A percentile compares a stretch with the other conserved stretches of the same genome.
Conservation (phyloP, 2,113 vertebrate species). For the Psittacus erithacus region DNA sequence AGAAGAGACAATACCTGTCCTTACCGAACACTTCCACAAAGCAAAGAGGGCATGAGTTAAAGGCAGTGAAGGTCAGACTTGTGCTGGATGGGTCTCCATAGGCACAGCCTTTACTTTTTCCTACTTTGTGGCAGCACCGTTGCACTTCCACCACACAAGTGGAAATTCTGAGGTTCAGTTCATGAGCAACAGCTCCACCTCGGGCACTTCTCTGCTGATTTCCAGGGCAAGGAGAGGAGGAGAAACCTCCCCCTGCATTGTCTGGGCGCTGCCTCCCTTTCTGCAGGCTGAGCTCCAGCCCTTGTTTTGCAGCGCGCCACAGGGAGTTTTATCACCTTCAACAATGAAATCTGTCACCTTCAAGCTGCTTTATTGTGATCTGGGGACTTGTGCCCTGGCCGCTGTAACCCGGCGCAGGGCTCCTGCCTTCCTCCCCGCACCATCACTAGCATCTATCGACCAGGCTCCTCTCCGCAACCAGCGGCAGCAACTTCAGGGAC, state of each 20-base stretch:
- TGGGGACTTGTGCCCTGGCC: not conserved
- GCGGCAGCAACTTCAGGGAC: not conserved
- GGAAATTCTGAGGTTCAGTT: accelerated
- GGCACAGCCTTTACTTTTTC: not conserved
- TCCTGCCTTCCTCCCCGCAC: not conserved
- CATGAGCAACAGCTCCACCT: accelerated
- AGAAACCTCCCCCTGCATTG: not conserved
- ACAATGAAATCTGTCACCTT: conserved; percentile 68
- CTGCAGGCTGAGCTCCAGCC: conserved; percentile 20
- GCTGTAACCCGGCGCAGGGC: not conserved
- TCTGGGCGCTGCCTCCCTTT: not conserved
- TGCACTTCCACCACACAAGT: accelerated
- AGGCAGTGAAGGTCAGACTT: not conserved
- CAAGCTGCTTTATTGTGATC: conserved; percentile 55
- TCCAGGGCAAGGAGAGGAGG: not conserved
- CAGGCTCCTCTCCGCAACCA: not conserved
- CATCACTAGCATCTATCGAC: not conserved
- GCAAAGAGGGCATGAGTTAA: not conserved
- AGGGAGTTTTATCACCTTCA: conserved; percentile 66
- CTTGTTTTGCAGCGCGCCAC: conserved; percentile 37
- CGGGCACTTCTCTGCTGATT: accelerated
- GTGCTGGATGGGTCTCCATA: not conserved
- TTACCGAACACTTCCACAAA: not conserved
- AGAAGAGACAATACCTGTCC: not conserved
- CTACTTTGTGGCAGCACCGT: not conserved